Conservation (phyloP, 2,113 vertebrate species). For the Salminus brasiliensis region DNA sequence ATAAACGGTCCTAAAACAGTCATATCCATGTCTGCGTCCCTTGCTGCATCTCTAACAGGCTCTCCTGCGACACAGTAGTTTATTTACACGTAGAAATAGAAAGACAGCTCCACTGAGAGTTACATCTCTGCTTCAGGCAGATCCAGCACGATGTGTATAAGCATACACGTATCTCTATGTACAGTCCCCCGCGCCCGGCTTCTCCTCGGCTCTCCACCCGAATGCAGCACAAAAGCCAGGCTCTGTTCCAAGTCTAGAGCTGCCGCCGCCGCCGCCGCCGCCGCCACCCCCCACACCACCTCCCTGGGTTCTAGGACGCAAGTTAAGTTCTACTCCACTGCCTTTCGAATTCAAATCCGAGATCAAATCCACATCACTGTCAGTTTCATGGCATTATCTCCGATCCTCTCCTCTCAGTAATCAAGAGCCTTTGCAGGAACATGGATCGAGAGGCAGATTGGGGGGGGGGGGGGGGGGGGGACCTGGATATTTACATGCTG, state of each 20-base stretch:
- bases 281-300: background rate
- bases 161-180: constrained; percentile 54
- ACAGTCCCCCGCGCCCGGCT: constrained; percentile 45
- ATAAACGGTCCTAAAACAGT: constrained; percentile 66
- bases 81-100: constrained; percentile 64
- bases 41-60: constrained; percentile 65
- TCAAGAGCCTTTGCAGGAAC: constrained; percentile 46
- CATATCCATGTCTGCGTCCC: constrained; percentile 63
- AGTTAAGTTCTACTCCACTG: background rate
- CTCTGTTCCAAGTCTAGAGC: constrained; percentile 22
- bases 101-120: constrained; percentile 60
- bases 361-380: constrained; percentile 1
- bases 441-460: too few relatives aligned
- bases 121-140: constrained; percentile 55
- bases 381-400: background rate
- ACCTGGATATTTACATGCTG: constrained; percentile 44
- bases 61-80: constrained; percentile 62
- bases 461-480: background rate
- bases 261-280: background rate
- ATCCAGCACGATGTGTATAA: constrained; percentile 55
- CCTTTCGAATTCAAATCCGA: background rate
- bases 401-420: background rate
- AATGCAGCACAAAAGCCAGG: constrained; percentile 1
- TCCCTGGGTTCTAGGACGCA: background rate
- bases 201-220: too few relatives aligned